Conservation (phyloP, 2,113 vertebrate species). For the Platysteira castanea region DNA sequence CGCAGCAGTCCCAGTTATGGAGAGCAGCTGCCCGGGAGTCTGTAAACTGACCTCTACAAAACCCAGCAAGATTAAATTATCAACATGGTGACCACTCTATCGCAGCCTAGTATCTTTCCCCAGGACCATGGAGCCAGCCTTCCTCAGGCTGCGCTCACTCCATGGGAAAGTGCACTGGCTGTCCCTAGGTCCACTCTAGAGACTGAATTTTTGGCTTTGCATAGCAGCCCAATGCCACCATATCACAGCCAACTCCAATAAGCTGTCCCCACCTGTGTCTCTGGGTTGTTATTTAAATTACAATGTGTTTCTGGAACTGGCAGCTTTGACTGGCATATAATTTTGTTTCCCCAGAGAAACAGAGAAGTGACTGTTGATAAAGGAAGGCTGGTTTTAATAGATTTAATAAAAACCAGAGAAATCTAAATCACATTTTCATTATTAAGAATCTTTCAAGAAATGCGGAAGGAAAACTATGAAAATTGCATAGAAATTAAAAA, state of each 20-base stretch:
- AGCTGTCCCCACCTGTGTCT: constrained; percentile 5
- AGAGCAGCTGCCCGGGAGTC: constrained; percentile 26
- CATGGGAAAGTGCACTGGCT: fast-evolving
- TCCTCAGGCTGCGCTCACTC: fast-evolving
- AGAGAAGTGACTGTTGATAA: constrained; percentile 10
- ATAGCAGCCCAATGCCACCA: background rate
- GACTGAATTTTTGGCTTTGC: background rate
- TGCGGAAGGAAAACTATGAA: background rate
- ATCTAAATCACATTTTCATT: constrained; percentile 11
- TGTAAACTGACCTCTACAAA: background rate
- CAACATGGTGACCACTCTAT: background rate
- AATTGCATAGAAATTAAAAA: background rate
- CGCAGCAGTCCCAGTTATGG: background rate
- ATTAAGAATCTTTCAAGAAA: constrained; percentile 29
- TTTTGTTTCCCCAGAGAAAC: constrained; percentile 8
- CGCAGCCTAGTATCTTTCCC: background rate
- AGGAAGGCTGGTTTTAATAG: constrained; percentile 27
- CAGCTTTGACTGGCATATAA: constrained; percentile 15
- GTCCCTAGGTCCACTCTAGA: background rate
- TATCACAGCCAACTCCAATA: background rate
- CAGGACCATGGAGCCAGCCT: background rate
- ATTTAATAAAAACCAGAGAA: constrained; percentile 40
- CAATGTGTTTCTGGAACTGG: background rate
- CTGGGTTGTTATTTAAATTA: background rate
- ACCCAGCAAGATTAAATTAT: background rate